Conservation (phyloP, 2,113 vertebrate species). For the Heliornis fulica region DNA sequence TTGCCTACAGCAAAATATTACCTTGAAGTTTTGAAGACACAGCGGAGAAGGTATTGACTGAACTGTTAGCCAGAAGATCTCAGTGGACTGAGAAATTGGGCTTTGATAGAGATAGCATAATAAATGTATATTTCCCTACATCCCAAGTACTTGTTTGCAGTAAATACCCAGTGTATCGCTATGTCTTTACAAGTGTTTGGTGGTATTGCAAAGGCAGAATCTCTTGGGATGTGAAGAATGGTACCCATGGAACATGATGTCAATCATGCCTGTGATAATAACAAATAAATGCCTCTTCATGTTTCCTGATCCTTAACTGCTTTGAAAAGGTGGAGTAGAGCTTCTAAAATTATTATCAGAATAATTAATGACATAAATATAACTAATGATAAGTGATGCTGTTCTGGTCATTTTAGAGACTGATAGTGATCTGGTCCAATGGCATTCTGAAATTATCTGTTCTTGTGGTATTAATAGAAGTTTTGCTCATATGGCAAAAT, state of each 20-base stretch:
- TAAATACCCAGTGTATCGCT: neutral
- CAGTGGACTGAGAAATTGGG: neutral
- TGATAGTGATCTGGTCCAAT: neutral
- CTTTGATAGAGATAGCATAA: neutral
- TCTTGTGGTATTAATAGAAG: neutral
- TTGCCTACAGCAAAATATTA: neutral
- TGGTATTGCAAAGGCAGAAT: neutral
- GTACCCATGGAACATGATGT: rapidly evolving
- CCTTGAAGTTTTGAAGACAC: neutral
- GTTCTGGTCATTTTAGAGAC: neutral
- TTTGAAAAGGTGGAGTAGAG: neutral
- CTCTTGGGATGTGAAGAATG: neutral
- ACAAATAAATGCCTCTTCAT: neutral
- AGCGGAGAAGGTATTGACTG: neutral
- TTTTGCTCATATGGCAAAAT: neutral
- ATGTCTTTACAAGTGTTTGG: neutral
- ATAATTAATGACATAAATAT: neutral
- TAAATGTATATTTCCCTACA: neutral
- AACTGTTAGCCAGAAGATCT: neutral
- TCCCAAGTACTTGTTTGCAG: neutral
- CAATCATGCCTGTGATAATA: neutral
- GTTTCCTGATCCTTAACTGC: neutral
- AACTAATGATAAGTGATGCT: neutral
- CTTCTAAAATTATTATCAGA: neutral
- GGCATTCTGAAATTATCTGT: neutral